phyloP scores from a whole-genome alignment of 2,797 vertebrate genomes.

The Acipenser ruthenus region DNA sequence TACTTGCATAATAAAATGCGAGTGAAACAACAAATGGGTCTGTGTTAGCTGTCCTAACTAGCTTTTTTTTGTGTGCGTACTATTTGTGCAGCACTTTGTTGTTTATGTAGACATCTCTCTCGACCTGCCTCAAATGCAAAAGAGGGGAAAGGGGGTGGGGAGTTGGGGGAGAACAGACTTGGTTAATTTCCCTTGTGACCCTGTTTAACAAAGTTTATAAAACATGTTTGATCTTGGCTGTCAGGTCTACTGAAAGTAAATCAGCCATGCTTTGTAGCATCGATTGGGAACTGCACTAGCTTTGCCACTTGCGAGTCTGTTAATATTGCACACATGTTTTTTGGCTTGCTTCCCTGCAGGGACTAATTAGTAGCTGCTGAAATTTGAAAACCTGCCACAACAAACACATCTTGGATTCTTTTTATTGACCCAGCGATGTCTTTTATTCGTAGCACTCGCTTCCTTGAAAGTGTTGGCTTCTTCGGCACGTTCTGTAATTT shows the following conservation, averaged over 20 bases:
- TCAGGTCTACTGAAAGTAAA: not conserved
- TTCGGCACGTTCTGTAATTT: not conserved
- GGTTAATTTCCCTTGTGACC: not conserved
- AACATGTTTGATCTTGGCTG: not conserved
- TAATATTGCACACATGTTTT: not conserved
- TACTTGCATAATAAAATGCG: too few relatives aligned
- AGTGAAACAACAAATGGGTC: too few relatives aligned
- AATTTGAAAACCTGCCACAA: conserved; percentile 1
- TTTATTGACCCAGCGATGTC: not conserved
- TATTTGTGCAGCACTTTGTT: too few relatives aligned
- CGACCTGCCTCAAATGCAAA: too few relatives aligned
- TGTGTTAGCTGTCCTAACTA: too few relatives aligned
- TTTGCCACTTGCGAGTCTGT: not conserved
- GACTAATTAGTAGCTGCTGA: not conserved
- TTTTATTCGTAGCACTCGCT: not conserved
- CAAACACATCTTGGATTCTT: not conserved
- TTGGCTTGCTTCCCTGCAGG: not conserved
- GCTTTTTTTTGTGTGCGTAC: too few relatives aligned
- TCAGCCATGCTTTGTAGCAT: not conserved
- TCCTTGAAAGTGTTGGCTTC: not conserved
- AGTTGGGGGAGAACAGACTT: too few relatives aligned
- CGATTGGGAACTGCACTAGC: not conserved
- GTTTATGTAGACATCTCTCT: too few relatives aligned
- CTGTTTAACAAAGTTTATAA: not conserved
- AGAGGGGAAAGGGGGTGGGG: too few relatives aligned